Base-by-base conservation (phyloP, 2,113 vertebrate species). In the Cairina moschata region DNA sequence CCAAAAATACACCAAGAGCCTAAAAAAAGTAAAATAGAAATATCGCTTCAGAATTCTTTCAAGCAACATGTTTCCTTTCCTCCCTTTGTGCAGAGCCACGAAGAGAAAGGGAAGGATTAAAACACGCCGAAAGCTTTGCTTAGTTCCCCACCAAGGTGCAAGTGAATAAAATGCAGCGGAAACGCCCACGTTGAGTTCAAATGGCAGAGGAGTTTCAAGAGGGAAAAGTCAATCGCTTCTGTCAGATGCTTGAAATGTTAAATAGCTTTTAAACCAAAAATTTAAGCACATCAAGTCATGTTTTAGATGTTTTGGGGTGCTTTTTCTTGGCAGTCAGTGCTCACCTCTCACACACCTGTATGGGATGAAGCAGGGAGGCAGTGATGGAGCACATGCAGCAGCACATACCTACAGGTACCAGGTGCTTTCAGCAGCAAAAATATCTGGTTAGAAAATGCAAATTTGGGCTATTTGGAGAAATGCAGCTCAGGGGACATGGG, bases 11-110 rank as follows among this genome's bases (percentile, higher is more conserved):
- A 91, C 94, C 91, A 95, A 84, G 96, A 85, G 86, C 87, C 95
- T 92, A 95, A 93, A 93, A 94, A 82, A 84, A 83, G 80, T 82
- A 81, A 94, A 96, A 93, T 23, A 91, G 91, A 97, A 97, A 97
- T 86, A 95, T 91, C 68, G 72, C 82, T 96, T 95, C 84, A 91
- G 90, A 90, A 93, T 94, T 92, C 73, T 93, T 96, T 94, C 88
- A 92, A 93, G 92, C 63, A 46, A 54, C 87, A 22, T 94, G 34
- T 92, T 86, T 73, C 55, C 34, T 60, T 83, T 92, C 89, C 76
- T 78, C 29, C 73, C 59, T 96, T 93, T 83, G 63, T 22, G 93
- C 4, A 5, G 93, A 82, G 78, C 56, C 92, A 92, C 42, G 62
- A 94, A 97, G 83, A 97, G 94, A 96, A 96, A 14, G 76, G 65